phyloP scores from a whole-genome alignment of 2,797 vertebrate species.

The Manis crassicaudata region DNA sequence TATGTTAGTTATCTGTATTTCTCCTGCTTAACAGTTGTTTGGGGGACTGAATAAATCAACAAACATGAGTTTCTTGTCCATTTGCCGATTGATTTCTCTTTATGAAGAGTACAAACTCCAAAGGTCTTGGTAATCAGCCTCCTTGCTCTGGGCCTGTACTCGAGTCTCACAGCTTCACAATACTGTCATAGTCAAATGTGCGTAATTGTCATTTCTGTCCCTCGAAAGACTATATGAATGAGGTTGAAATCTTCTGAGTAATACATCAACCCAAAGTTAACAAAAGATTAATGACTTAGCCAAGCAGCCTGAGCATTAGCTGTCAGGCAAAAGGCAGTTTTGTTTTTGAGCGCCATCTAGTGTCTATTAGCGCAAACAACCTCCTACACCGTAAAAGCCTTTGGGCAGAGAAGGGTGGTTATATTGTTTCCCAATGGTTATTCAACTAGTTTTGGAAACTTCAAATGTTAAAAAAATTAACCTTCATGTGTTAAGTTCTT shows the following conservation, averaged over 20 bases:
- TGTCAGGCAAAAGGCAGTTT: fast-evolving
- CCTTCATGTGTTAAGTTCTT: neutral
- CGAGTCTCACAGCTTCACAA: neutral
- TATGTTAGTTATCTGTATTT: neutral
- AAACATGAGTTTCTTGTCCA: neutral
- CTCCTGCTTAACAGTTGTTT: neutral
- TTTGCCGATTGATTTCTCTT: neutral
- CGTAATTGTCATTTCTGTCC: neutral
- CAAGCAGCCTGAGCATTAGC: fast-evolving
- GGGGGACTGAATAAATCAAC: neutral
- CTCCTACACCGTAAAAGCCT: neutral
- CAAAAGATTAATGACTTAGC: neutral
- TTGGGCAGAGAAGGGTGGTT: no score
- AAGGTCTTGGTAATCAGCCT: neutral
- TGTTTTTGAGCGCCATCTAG: neutral
- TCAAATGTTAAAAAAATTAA: neutral
- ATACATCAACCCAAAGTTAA: neutral
- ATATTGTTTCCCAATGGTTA: neutral
- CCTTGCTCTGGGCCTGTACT: neutral
- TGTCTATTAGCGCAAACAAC: neutral
- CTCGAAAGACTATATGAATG: neutral
- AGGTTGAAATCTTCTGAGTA: neutral
- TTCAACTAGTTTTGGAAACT: neutral
- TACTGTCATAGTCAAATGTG: neutral
- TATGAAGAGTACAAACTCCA: neutral